Percentiles rank a stretch among this genome's conserved stretches.
These are phyloP conservation scores for Morpho helenor DNA, from an alignment of 2,888 invertebrate genomes.

Conservation along the genomic window DNA sequence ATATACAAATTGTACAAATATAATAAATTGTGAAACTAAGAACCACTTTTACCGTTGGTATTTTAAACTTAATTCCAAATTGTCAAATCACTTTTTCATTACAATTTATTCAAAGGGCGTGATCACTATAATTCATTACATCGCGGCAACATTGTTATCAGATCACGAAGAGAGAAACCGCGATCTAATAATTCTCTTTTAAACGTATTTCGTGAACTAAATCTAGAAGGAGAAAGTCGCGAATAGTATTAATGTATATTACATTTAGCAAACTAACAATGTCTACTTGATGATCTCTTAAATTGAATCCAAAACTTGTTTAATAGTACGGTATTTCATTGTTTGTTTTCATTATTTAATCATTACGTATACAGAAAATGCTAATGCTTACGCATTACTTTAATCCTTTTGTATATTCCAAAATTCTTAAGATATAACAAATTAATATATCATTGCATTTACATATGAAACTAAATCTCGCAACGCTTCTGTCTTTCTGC, in stretches of 20 bases:
- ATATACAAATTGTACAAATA: neutral
- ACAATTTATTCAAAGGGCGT: conserved; percentile 18
- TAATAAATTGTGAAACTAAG: neutral
- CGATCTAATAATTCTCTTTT: conserved; percentile 24
- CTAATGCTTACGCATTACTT: too few species aligned
- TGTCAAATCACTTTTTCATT: conserved; percentile 10
- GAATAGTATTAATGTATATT: neutral
- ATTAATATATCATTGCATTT: too few species aligned
- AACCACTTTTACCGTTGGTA: neutral
- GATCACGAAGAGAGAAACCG: conserved; percentile 27
- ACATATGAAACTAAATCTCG: too few species aligned
- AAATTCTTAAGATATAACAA: too few species aligned
- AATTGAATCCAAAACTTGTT: too few species aligned
- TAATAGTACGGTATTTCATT: too few species aligned
- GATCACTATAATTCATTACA: conserved; percentile 25
- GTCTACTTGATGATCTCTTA: too few species aligned
- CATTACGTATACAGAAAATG: too few species aligned
- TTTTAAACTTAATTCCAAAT: neutral
- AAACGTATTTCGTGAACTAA: conserved; percentile 20
- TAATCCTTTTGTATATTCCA: too few species aligned
- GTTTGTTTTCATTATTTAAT: too few species aligned
- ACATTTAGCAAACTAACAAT: too few species aligned
- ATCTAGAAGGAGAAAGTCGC: conserved; percentile 14
- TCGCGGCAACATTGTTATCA: conserved; percentile 28
- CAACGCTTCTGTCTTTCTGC: too few species aligned